Conservation (phyloP, 2,113 vertebrate genomes). For the Larimichthys polyactis region DNA sequence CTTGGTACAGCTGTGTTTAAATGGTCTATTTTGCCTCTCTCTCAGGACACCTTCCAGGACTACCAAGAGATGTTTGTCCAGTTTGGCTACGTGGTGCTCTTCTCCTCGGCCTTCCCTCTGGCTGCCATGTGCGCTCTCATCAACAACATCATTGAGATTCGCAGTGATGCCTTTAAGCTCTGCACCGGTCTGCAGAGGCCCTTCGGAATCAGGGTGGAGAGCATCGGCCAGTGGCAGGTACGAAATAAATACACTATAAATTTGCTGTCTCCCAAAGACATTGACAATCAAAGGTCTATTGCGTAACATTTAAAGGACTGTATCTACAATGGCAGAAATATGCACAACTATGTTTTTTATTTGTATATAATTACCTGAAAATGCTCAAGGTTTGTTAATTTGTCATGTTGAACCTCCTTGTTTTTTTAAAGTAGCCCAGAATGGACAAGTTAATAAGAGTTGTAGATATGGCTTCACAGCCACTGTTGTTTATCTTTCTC, state of each 20-base stretch:
- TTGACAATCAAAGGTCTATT: neutral
- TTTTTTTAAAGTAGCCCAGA: too few relatives aligned
- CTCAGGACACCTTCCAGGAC: constrained; percentile 96
- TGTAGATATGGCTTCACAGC: too few relatives aligned
- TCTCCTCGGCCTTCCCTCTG: constrained; percentile 96
- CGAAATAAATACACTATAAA: constrained; percentile 12
- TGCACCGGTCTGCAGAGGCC: constrained; percentile 96
- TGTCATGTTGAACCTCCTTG: too few relatives aligned
- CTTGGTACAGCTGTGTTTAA: neutral
- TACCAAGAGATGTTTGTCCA: constrained; percentile 99
- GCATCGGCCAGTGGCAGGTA: constrained; percentile 98
- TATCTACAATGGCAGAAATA: too few relatives aligned
- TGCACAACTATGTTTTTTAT: too few relatives aligned
- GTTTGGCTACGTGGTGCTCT: constrained; percentile 98
- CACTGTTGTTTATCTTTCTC: too few relatives aligned
- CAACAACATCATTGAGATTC: constrained; percentile 98
- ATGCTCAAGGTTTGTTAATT: too few relatives aligned
- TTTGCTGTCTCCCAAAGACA: neutral
- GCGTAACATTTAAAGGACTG: too few relatives aligned
- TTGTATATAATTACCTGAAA: too few relatives aligned
- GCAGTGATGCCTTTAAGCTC: constrained; percentile 96
- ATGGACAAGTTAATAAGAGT: too few relatives aligned
- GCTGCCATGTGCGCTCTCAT: constrained; percentile 95
- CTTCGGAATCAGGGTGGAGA: constrained; percentile 92
- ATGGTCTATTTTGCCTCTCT: constrained; percentile 18